Evolutionary conservation across 2,888 invertebrate species (phyloP).

Genomic region (Drosophila helvetica): DNA sequence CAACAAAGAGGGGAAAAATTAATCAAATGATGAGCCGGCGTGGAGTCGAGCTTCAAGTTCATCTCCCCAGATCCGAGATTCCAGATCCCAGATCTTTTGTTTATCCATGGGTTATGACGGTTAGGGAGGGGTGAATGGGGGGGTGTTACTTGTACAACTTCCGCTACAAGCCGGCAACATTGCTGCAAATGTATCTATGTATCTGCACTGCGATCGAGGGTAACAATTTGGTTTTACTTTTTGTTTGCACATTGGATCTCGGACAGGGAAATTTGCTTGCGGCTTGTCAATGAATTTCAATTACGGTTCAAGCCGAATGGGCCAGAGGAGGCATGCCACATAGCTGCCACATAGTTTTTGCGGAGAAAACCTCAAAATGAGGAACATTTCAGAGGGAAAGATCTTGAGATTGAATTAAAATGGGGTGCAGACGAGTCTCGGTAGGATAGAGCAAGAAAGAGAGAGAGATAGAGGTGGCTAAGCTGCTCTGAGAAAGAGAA

Average conservation of each 20-base stretch:
- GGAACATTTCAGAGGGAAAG: not conserved
- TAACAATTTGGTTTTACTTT: slow-evolving; percentile 46
- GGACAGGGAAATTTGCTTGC: slow-evolving; percentile 14
- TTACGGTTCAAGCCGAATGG: slow-evolving; percentile 2
- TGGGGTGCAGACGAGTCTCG: too few relatives aligned
- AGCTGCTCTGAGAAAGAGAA: not conserved
- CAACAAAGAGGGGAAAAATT: slow-evolving; percentile 65
- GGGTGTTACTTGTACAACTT: slow-evolving; percentile 58
- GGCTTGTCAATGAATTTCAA: slow-evolving; percentile 32
- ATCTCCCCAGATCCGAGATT: slow-evolving; percentile 42
- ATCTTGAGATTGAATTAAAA: too few relatives aligned
- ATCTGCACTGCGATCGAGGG: slow-evolving; percentile 50
- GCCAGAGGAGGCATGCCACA: not conserved
- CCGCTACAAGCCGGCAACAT: slow-evolving; percentile 62
- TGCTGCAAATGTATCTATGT: slow-evolving; percentile 55
- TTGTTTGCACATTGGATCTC: slow-evolving; percentile 58
- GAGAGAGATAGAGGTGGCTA: not conserved
- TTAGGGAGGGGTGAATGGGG: too few relatives aligned
- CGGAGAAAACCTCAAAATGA: not conserved
- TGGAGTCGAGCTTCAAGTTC: slow-evolving; percentile 73
- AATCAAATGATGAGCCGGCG: slow-evolving; percentile 71
- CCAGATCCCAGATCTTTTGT: slow-evolving; percentile 21
- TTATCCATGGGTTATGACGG: not conserved
- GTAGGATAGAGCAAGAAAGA: not conserved
- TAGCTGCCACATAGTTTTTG: not conserved